Evolutionary conservation across 2,888 invertebrate species (phyloP).

Genomic region (Gonocerus acuteangulatus): DNA sequence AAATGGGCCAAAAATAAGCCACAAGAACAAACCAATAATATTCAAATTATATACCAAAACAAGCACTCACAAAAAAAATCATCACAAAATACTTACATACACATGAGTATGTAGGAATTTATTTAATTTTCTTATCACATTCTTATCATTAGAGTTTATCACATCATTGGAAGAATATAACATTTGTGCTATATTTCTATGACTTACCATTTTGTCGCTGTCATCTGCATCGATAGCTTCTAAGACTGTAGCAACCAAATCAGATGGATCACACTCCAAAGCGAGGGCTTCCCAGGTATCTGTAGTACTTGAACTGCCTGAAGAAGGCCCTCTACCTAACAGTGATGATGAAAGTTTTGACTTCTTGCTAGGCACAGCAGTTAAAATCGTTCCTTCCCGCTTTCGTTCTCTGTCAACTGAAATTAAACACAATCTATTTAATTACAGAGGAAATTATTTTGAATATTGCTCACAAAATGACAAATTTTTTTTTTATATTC

Average conservation of each 20-base stretch:
- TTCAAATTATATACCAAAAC: background rate
- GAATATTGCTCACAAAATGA: no score
- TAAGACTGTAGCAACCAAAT: slow-evolving; percentile 65
- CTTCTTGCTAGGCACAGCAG: slow-evolving; percentile 34
- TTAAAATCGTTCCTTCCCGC: slow-evolving; percentile 30
- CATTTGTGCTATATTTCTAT: no score
- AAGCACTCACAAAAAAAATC: no score
- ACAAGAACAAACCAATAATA: background rate
- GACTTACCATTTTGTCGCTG: slow-evolving; percentile 65
- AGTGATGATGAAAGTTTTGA: slow-evolving; percentile 33
- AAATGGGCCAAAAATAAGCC: no score
- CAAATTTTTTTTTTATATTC: no score
- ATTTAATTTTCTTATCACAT: no score
- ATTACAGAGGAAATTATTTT: no score
- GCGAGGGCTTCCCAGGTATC: slow-evolving; percentile 67
- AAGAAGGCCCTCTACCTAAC: slow-evolving; percentile 3
- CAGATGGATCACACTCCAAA: slow-evolving; percentile 71
- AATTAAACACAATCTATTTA: slow-evolving; percentile 11
- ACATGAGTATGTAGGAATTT: no score
- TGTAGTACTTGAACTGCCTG: slow-evolving; percentile 35
- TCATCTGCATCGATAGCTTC: slow-evolving; percentile 71
- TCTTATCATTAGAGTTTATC: no score
- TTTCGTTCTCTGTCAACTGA: slow-evolving; percentile 25
- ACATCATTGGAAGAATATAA: no score
- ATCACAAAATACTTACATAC: no score